Evolutionary conservation across 2,797 vertebrate genomes (phyloP), one percentile per base, ranked within the genome.

Genomic region (Silurus aristotelis): DNA sequence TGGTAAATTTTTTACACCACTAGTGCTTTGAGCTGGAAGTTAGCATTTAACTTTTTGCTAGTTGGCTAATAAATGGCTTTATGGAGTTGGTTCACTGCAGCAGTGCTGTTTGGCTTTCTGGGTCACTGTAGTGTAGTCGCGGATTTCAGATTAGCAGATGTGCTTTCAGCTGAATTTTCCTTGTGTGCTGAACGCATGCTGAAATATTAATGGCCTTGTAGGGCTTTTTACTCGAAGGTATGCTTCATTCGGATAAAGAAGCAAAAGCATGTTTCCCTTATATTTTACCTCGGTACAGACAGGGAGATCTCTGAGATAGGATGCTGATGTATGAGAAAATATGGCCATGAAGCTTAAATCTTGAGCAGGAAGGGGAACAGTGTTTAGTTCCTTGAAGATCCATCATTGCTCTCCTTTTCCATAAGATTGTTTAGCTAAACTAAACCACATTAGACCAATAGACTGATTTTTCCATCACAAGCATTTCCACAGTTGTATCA

Each of bases 161-260:
- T 82, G 66, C 76, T 68, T 9, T 80, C 10, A 15, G 19, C 70
- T 20, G 25, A 68, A 52, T 52, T 73, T 85, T 56, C 83, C 83
- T n/a, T 68, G 71, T 80, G 71, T 38, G 71, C 71, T 83, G 48
- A 88, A 85, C 77, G 71, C 83, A 27, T 75, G 60, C 85, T 89
- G 64, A 89, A 90, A 86, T 88, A 90, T 89, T 86, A 80, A 90
- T 89, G 85, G 46, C 20, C 19, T 81, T 89, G 75, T 84, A 86
- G 80, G 87, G 84, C 72, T 38, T 87, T 79, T 76, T 60, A 86
- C 60, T 78, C 83, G 63, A 71, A 87, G 86, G 89, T 87, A 70
- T 55, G 63, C 72, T 84, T 72, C 27, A 86, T 87, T 87, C 43
- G 77, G 55, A 72, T 80, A 76, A 31, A 78, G 52, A 60, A 73